Base-by-base conservation (phyloP, 1,140 invertebrate genomes). In the Temnothorax curvispinosus region DNA sequence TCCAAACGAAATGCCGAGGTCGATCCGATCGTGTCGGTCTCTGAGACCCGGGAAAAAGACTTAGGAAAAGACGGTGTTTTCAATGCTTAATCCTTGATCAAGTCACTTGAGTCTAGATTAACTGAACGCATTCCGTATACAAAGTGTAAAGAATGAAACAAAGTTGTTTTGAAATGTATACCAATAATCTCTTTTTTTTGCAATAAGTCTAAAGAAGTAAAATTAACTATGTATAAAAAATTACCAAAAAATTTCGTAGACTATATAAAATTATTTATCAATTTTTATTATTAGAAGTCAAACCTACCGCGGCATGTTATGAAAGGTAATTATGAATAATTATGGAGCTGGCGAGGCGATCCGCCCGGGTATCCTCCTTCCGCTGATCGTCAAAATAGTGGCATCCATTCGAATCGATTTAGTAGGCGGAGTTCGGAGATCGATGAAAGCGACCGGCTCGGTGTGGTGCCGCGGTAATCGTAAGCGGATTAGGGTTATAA, bases 401-500 rank as follows among this genome's bases (percentile, higher is more conserved):
- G 27, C 15, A 18, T 60, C 52, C 13, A 52, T 54, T 62, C 15
- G 35, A 71, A 64, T 74, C 67, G 74, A 75, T 64, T 11, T 60
- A 21, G 56, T 64, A 27, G 50, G 69, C 77, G 65, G 54, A 15
- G 71, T 27, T 44, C 35, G 9, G 27, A 60, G 54, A 65, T 72
- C 71, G 86, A 90, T 74, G 64, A 88, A 86, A 88, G 47, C 76
- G 8, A 69, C 58, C 72, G n/a, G 18, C 38, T 9, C 72, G 18
- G 3, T 9, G 18, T 69, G n/a, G 52, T 35, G 69, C 27, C 52
- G 52, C 52, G 52, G 78, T 85, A 87, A 90, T 89, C 86, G 64
- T 91, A 88, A 91, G 82, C 69, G 58, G 90, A 88, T 90, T 91
- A 90, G 3, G 38, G 27, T 72, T 80, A 90, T 91, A 88, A 91